Evolutionary conservation across 2,113 vertebrate species (phyloP).

Genomic region (Gavialis gangeticus): DNA sequence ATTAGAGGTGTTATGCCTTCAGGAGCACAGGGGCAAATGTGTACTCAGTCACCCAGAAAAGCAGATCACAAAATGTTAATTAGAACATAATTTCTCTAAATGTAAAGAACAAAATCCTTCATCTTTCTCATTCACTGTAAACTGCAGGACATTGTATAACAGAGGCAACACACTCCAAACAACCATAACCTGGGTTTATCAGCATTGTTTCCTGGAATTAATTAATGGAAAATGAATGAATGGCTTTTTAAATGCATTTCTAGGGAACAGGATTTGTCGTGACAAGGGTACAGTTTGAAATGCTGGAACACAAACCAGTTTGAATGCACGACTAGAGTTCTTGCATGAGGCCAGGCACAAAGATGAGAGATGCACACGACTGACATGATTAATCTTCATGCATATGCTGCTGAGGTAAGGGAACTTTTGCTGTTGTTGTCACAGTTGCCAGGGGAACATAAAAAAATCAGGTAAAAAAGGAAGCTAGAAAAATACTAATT

Average conservation of each 20-base stretch:
- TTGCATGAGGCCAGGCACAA: not conserved
- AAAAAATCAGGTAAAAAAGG: not conserved
- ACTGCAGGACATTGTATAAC: not conserved
- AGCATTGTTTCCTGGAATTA: not conserved
- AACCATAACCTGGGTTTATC: not conserved
- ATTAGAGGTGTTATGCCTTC: accelerated
- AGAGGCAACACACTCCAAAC: not conserved
- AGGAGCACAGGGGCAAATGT: accelerated
- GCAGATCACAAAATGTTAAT: not conserved
- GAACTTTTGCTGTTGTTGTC: not conserved
- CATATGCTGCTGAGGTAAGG: accelerated
- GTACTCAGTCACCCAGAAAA: not conserved
- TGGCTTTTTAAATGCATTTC: not conserved
- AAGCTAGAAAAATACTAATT: not conserved
- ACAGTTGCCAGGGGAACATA: not conserved
- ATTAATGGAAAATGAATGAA: not conserved
- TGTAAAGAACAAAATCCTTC: not conserved
- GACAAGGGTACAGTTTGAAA: not conserved
- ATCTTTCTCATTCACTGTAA: not conserved
- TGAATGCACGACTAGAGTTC: not conserved
- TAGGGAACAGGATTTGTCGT: not conserved
- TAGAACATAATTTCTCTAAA: constrained; percentile 1
- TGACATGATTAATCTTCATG: not conserved
- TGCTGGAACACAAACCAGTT: not conserved
- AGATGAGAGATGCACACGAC: accelerated